Evolutionary conservation across 2,888 invertebrate species (phyloP), one percentile per base, ranked within the genome.

Genomic region (Acheta domesticus): DNA sequence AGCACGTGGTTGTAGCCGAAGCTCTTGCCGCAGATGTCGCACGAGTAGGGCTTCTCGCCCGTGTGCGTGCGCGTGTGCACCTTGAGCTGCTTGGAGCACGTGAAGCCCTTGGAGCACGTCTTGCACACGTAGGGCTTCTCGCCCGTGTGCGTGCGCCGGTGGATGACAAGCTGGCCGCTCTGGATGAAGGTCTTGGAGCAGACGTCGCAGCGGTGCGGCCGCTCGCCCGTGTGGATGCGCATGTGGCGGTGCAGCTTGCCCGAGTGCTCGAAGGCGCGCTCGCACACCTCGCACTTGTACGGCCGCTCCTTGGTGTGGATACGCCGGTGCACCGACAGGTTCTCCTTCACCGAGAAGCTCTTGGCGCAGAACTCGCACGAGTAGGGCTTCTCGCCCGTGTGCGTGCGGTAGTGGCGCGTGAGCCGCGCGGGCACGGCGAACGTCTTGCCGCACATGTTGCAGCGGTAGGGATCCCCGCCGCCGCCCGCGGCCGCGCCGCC

Each of bases 241-340:
- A 96, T 96, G 87, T 96, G 96, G 48, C 96, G 91, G 86, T 96
- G 96, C 80, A 96, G 88, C 86, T 96, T 96, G 11, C 96, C 96
- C 80, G 95, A 95, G 86, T 96, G 96, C 86, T 96, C 96, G 85
- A 96, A 96, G 0, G 96, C 96, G 8, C 96, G 90, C 16, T 93
- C 93, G 86, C 96, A 96, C 4, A 96, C 94, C 82, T 94, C 92
- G 85, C 96, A 96, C 84, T 95, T 93, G 87, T 96, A 96, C 0
- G 96, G 96, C 2, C 96, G 91, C 87, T 96, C 96, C 87, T 96
- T 96, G 81, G 96, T 96, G 87, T 96, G 96, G 83, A 96, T 96
- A 81, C 96, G 91, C 74, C 89, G 86, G 86, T 96, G 96, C 19
- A 96, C 96, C 87, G 95, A 95, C 80, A 96, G 89, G 86, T 96